Percentiles rank a stretch among this genome's conserved stretches.
Evolutionary conservation across 1,140 invertebrate species (phyloP).

Genomic region (Eriosoma lanigerum): DNA sequence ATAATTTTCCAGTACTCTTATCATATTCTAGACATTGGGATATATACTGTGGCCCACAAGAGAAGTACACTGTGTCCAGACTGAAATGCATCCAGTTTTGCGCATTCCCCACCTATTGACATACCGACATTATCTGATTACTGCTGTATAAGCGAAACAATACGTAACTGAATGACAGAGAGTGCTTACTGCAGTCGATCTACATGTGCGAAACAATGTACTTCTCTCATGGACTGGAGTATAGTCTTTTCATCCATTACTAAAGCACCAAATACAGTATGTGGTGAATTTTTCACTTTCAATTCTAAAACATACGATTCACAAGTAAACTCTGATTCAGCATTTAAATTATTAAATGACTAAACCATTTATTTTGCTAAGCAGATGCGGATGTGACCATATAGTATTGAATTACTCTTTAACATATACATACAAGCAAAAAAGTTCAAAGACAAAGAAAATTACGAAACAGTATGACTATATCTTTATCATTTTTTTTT

Average conservation of each 20-base stretch:
- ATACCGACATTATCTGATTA: too few species aligned
- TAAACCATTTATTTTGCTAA: conserved; percentile 30
- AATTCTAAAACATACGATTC: neutral
- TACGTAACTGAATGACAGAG: too few species aligned
- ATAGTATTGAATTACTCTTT: conserved; percentile 8
- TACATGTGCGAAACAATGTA: too few species aligned
- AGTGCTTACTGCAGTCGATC: too few species aligned
- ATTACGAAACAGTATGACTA: neutral
- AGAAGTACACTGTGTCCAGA: too few species aligned
- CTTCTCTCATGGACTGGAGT: too few species aligned
- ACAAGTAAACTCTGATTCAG: conserved; percentile 18
- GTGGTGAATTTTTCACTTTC: conserved; percentile 2
- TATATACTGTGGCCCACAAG: too few species aligned
- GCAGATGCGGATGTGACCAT: neutral
- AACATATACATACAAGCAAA: conserved; percentile 22
- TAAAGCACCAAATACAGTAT: neutral
- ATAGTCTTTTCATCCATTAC: conserved; percentile 34
- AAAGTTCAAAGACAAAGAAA: conserved; percentile 6
- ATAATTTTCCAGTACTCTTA: neutral
- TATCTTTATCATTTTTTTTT: neutral
- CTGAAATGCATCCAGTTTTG: too few species aligned
- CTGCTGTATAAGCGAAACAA: too few species aligned
- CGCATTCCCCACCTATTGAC: too few species aligned
- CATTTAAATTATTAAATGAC: conserved; percentile 18
- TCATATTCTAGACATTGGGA: neutral